A percentile compares a stretch with the other conserved stretches of the same genome.
phyloP scores from a whole-genome alignment of 2,113 vertebrate genomes.

The Poecilia latipinna region DNA sequence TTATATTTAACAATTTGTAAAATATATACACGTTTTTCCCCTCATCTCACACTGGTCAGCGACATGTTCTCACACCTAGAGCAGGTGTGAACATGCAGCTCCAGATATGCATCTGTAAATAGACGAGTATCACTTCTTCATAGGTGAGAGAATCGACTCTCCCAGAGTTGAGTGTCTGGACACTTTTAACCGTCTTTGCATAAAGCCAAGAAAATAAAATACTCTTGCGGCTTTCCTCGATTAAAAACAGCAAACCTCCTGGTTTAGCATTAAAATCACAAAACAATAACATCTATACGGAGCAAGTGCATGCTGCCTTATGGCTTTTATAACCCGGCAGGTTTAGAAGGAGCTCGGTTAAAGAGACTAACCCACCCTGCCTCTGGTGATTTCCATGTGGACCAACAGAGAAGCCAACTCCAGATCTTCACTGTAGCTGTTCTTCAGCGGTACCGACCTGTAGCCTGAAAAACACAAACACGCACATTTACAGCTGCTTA shows the following conservation, averaged over 20 bases:
- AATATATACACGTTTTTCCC: no score
- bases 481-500: no score
- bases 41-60: neutral
- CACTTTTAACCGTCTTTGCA: neutral
- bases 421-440: conserved; percentile 96
- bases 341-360: neutral
- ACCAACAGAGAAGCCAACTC: conserved; percentile 94
- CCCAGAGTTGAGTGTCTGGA: neutral
- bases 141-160: neutral
- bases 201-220: neutral
- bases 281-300: neutral
- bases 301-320: neutral
- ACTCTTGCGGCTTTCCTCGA: neutral
- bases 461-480: conserved; percentile 81
- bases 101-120: neutral
- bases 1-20: no score
- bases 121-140: neutral
- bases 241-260: no score
- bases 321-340: neutral
- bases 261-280: no score
- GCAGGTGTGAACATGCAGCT: neutral
- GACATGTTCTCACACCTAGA: neutral
- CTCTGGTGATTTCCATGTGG: conserved; percentile 87
- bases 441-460: conserved; percentile 94
- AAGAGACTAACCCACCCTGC: conserved; percentile 80